Conservation (phyloP, 2,797 vertebrate species). For the Sebastes cheni region DNA sequence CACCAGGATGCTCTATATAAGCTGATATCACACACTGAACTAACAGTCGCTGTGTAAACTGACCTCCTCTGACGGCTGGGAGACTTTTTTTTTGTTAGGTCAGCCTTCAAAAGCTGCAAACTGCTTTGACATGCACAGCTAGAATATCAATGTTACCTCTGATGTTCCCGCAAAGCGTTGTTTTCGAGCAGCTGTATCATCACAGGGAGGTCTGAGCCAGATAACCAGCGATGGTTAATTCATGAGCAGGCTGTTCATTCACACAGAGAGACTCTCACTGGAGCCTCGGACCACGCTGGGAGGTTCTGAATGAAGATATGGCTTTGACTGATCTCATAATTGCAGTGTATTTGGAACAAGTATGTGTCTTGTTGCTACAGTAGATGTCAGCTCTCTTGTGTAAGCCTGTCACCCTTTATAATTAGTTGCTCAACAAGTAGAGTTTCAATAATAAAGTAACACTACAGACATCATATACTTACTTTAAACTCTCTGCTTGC, state of each 20-base stretch:
- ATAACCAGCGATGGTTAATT: constrained; percentile 40
- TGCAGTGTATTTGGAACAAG: constrained; percentile 46
- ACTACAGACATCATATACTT: background rate
- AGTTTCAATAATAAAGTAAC: background rate
- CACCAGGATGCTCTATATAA: constrained; percentile 6
- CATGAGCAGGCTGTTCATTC: constrained; percentile 25
- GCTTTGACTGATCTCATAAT: constrained; percentile 68
- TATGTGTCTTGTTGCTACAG: constrained; percentile 35
- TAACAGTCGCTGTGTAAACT: constrained; percentile 56
- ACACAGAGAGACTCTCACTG: constrained; percentile 15
- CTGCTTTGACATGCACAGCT: constrained; percentile 25
- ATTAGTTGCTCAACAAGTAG: constrained; percentile 42
- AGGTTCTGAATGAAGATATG: constrained; percentile 44
- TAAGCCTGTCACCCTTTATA: constrained; percentile 45
- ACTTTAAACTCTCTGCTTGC: background rate
- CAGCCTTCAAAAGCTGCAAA: constrained; percentile 11
- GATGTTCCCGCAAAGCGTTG: constrained; percentile 41
- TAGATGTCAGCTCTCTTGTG: constrained; percentile 22
- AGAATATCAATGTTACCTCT: constrained; percentile 50
- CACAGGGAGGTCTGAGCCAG: constrained; percentile 22
- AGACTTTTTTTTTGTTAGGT: constrained; percentile 23
- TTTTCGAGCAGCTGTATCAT: constrained; percentile 35
- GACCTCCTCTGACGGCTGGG: constrained; percentile 17
- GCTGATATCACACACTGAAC: constrained; percentile 44
- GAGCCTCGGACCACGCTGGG: constrained; percentile 25